These are phyloP conservation scores for Odontamblyopus rebecca DNA, from an alignment of 2,797 vertebrate species.

Conservation along the genomic window DNA sequence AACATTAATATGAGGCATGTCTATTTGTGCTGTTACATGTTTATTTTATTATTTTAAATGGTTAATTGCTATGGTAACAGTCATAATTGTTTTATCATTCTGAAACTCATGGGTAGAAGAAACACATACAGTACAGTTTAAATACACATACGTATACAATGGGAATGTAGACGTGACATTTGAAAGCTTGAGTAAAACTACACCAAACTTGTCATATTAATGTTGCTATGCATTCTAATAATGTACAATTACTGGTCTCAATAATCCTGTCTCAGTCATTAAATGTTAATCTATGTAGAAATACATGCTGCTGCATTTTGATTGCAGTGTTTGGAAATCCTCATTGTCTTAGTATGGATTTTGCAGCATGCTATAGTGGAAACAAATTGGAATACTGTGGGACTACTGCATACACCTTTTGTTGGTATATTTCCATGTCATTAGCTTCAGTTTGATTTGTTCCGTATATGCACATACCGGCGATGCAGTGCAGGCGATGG, in stretches of 20 bases:
- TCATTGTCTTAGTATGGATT: neutral
- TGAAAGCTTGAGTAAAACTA: neutral
- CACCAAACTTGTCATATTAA: neutral
- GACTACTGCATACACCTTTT: too few relatives aligned
- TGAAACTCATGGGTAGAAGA: too few relatives aligned
- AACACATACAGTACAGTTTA: too few relatives aligned
- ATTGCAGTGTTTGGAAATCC: neutral
- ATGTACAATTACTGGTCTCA: neutral
- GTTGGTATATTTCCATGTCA: too few relatives aligned
- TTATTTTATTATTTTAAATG: too few relatives aligned
- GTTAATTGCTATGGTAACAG: too few relatives aligned
- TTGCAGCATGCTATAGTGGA: neutral
- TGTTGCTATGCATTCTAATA: neutral
- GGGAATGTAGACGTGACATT: neutral
- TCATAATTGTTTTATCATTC: too few relatives aligned
- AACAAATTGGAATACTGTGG: neutral
- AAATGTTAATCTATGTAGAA: neutral
- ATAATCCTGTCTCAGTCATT: neutral
- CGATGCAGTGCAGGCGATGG: conserved; percentile 89
- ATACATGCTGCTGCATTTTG: neutral
- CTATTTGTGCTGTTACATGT: too few relatives aligned
- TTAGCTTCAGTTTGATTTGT: too few relatives aligned
- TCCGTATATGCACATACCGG: conserved; percentile 50
- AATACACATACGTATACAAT: too few relatives aligned
- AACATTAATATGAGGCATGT: too few relatives aligned